Conservation (phyloP, 2,888 invertebrate species). For the Philereme transversata region DNA sequence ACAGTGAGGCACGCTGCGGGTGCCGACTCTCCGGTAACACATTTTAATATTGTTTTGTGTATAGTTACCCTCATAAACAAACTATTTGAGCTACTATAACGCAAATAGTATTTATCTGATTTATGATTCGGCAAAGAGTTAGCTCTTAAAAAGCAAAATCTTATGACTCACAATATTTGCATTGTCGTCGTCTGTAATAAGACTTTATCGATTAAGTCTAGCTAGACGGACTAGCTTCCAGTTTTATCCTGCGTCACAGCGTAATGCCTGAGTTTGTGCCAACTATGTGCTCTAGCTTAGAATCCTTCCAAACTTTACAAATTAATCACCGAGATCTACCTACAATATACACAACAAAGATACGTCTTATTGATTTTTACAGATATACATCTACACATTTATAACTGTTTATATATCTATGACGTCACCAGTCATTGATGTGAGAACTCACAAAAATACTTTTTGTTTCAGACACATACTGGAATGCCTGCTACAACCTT, state of each 20-base stretch:
- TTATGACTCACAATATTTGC: conserved; percentile 2
- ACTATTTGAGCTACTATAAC: not conserved
- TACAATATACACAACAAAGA: not conserved
- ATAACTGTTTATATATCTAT: not conserved
- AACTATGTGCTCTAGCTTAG: conserved; percentile 8
- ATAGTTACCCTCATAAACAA: not conserved
- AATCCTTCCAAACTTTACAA: conserved; percentile 9
- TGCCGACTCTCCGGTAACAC: conserved; percentile 17
- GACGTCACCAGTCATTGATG: conserved; percentile 3
- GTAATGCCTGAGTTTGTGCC: conserved; percentile 1
- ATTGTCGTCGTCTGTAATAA: conserved; percentile 16
- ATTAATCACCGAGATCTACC: not conserved
- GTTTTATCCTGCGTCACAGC: conserved; percentile 15
- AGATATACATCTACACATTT: too few species aligned
- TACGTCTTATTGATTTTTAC: too few species aligned
- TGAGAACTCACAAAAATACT: conserved; percentile 9
- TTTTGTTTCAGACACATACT: conserved; percentile 46
- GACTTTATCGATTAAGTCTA: conserved; percentile 42
- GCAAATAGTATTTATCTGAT: not conserved
- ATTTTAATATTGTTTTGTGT: not conserved
- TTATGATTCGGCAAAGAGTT: too few species aligned
- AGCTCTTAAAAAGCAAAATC: conserved; percentile 1
- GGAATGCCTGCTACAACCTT: conserved; percentile 44
- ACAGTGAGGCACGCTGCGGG: conserved; percentile 55
- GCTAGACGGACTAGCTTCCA: conserved; percentile 13